Conservation (phyloP, 2,113 vertebrate genomes). For the Silurus glanis region DNA sequence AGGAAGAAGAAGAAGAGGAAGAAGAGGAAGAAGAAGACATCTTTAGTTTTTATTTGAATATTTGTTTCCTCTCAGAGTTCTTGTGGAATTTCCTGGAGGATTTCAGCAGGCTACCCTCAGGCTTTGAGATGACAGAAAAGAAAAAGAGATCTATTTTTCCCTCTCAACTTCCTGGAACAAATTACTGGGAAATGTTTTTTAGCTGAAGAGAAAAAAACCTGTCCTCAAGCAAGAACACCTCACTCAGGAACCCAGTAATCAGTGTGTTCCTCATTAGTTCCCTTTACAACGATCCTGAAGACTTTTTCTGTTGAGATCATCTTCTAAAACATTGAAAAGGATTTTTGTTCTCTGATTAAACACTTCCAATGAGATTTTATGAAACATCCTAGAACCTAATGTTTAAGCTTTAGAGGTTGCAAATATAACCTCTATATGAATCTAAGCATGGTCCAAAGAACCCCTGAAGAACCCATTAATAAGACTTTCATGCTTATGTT, state of each 20-base stretch:
- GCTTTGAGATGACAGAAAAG: conserved; percentile 18
- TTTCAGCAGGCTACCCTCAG: neutral
- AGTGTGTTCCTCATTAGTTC: neutral
- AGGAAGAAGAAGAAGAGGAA: neutral
- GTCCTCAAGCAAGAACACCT: neutral
- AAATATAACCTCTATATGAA: neutral
- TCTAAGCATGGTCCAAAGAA: neutral
- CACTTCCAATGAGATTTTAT: neutral
- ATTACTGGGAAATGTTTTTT: neutral
- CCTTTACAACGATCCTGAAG: neutral
- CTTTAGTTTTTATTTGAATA: neutral
- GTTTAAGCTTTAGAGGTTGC: neutral
- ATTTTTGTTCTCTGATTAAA: neutral
- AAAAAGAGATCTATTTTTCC: conserved; percentile 20
- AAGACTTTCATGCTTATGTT: neutral
- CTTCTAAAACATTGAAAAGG: neutral
- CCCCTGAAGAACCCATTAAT: neutral
- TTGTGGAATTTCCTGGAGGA: neutral
- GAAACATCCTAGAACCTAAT: neutral
- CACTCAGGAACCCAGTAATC: neutral
- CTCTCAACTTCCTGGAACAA: neutral
- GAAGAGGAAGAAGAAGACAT: neutral
- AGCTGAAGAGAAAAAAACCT: neutral
- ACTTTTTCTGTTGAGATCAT: neutral
- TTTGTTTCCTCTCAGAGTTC: neutral